Conservation (phyloP, 2,888 invertebrate genomes). For the Petrolisthes manimaculis region DNA sequence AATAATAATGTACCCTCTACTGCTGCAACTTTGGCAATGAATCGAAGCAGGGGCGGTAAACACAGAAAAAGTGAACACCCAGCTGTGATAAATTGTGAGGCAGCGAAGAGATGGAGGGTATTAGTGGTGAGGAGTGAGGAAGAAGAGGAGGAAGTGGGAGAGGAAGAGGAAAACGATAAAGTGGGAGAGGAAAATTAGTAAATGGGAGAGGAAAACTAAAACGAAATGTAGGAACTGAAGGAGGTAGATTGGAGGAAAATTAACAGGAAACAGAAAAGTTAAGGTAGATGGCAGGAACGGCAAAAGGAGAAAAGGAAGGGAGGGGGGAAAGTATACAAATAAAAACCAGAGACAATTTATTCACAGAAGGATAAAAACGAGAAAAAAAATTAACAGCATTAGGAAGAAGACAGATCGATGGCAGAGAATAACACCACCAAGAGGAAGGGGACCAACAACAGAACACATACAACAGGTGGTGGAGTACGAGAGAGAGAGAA, state of each 20-base stretch:
- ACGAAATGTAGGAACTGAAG: neutral
- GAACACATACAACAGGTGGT: neutral
- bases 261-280: neutral
- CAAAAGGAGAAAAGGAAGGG: neutral
- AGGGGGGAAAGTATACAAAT: neutral
- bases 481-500: neutral
- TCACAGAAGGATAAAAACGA: too few species aligned
- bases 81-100: neutral
- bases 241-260: neutral
- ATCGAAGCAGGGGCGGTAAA: too few species aligned
- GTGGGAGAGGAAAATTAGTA: neutral
- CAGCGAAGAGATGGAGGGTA: neutral
- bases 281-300: neutral
- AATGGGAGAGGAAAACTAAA: neutral
- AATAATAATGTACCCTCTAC: too few species aligned
- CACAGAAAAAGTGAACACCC: too few species aligned
- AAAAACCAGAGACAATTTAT: neutral
- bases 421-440: neutral
- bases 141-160: neutral
- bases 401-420: neutral
- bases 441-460: neutral
- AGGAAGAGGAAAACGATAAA: neutral
- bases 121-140: neutral
- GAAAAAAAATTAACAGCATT: neutral
- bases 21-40: too few species aligned